Base-by-base conservation (phyloP, 2,888 invertebrate species). In the Glyphotaelius pellucidus region DNA sequence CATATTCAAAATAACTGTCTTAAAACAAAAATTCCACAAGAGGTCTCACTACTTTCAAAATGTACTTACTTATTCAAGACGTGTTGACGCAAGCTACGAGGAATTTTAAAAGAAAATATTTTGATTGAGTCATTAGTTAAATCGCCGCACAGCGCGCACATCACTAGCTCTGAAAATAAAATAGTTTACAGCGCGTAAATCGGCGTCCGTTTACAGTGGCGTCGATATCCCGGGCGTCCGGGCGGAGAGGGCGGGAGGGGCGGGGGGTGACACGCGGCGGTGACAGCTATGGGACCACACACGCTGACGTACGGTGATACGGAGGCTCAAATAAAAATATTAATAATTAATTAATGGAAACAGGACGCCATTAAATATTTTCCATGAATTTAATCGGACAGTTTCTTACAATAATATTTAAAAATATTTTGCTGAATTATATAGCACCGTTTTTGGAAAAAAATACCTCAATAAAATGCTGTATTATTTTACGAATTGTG, bases 281-380 rank as follows among this genome's bases (percentile, higher is more conserved):
- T 86, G 91, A 91, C 90, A 91, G 91, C 92, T 89, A 67, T 80
- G 31, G 91, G 93, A 92, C 93, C 93, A 93, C 93, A 93, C 93
- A 93, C 91, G 93, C 85, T 90, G 92, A 15, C 1, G 90, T 19
- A 35, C 92, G 92, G 89, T 81, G 79, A 92, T 47, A 80, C n/a
- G 90, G 91, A 79, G 92, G 42, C 85, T 42, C 90, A 91, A 67
- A 67, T 67, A 0, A 25, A 67, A 25, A 25, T 9, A 1, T 25
- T 25, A 25, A 67, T 67, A 9, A 67, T 67, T 7, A 25, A 25
- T 19, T 67, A 19, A 9, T 25, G 9, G 2, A 25, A 25, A 25
- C 19, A 25, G 25, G 9, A 67, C 67, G n/a, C 25, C 52, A 25
- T 67, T 1, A 67, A 67, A 67, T 67, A 67, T 67, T 5, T 3